Evolutionary conservation across 2,888 invertebrate species (phyloP).

Genomic region (Nephrocerus scutellatus): DNA sequence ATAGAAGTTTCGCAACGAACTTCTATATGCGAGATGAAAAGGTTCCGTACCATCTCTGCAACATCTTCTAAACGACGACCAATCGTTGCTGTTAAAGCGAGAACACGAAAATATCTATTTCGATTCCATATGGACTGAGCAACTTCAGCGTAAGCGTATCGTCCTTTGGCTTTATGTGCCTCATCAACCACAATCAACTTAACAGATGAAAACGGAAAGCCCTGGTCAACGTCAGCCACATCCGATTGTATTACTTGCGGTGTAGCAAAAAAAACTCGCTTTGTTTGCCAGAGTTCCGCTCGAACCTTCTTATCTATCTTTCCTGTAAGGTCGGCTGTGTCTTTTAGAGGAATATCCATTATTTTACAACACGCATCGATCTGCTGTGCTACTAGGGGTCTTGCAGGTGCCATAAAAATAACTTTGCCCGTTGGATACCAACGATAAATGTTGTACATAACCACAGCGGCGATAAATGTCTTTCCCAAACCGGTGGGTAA

Average conservation of each 20-base stretch:
- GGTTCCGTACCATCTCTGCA: slow-evolving; percentile 62
- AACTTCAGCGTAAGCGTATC: slow-evolving; percentile 88
- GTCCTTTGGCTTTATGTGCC: slow-evolving; percentile 85
- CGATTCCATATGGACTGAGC: slow-evolving; percentile 52
- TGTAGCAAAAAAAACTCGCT: slow-evolving; percentile 87
- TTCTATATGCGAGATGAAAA: slow-evolving; percentile 81
- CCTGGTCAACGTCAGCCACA: too few relatives aligned
- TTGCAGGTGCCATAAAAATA: slow-evolving; percentile 89
- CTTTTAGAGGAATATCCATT: slow-evolving; percentile 74
- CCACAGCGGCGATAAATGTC: slow-evolving; percentile 93
- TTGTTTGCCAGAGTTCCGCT: slow-evolving; percentile 67
- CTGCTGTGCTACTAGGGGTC: slow-evolving; percentile 89
- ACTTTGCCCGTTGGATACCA: slow-evolving; percentile 85
- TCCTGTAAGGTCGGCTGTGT: slow-evolving; percentile 84
- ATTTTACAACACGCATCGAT: slow-evolving; percentile 86
- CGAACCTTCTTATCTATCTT: slow-evolving; percentile 59
- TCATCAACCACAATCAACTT: slow-evolving; percentile 89
- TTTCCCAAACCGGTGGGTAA: slow-evolving; percentile 83
- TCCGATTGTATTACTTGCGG: slow-evolving; percentile 76
- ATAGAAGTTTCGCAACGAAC: slow-evolving; percentile 76
- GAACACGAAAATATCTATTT: slow-evolving; percentile 64
- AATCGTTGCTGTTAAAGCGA: slow-evolving; percentile 91
- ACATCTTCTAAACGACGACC: slow-evolving; percentile 81
- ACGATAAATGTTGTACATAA: slow-evolving; percentile 93
- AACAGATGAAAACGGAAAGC: slow-evolving; percentile 63